A percentile compares a stretch with the other conserved stretches of the same genome.
phyloP scores from a whole-genome alignment of 92 coral and sea anemone species.

The Epizoanthus scotinus region DNA sequence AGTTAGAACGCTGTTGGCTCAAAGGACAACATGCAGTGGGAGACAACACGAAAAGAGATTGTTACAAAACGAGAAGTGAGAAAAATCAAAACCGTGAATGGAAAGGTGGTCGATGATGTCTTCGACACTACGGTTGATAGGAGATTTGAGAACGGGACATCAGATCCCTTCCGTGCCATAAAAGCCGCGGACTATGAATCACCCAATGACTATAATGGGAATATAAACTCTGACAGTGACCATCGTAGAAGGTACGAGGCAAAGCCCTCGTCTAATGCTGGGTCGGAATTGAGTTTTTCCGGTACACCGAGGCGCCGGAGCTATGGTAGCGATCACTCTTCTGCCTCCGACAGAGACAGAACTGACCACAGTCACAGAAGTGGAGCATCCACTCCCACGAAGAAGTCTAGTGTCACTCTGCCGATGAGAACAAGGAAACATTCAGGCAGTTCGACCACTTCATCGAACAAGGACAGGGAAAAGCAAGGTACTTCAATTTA shows the following conservation, averaged over 20 bases:
- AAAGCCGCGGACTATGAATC: neutral
- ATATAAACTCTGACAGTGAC: neutral
- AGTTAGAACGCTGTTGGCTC: no score
- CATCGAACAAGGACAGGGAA: slow-evolving; percentile 28
- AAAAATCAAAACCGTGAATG: slow-evolving; percentile 21
- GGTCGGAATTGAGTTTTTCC: slow-evolving; percentile 5
- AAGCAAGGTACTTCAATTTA: slow-evolving; percentile 15
- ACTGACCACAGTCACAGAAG: slow-evolving; percentile 1
- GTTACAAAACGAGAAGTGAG: slow-evolving; percentile 35
- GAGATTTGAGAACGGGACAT: slow-evolving; percentile 16
- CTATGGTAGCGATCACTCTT: slow-evolving; percentile 15
- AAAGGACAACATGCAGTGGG: slow-evolving; percentile 22
- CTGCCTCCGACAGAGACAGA: slow-evolving; percentile 11
- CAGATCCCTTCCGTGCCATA: slow-evolving; percentile 3
- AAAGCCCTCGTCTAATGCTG: neutral
- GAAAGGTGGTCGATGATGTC: slow-evolving; percentile 19
- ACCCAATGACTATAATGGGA: slow-evolving; percentile 2
- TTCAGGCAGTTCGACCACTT: slow-evolving; percentile 23
- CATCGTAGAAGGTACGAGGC: slow-evolving; percentile 3
- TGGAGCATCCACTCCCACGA: slow-evolving; percentile 18
- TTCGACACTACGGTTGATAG: slow-evolving; percentile 16
- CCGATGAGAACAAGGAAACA: slow-evolving; percentile 20
- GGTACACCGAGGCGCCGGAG: slow-evolving; percentile 11
- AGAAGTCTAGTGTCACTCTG: slow-evolving; percentile 36
- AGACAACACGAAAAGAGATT: slow-evolving; percentile 25